phyloP scores from a whole-genome alignment of 2,797 vertebrate species.

The Ambastaia sidthimunki region DNA sequence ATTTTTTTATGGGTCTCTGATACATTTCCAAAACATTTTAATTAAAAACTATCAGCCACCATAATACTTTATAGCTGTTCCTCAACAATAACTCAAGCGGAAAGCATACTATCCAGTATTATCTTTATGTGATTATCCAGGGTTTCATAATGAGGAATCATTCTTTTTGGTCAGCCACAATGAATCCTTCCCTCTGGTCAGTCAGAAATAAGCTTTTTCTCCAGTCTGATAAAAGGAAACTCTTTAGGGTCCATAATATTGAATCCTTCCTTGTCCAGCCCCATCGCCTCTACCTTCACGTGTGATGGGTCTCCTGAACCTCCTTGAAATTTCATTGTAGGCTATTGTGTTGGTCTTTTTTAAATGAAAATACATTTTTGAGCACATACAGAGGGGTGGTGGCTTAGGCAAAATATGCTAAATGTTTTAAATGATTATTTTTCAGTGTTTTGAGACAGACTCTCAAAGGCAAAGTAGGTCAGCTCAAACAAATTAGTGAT shows the following conservation, averaged over 20 bases:
- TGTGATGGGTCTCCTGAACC: constrained; percentile 91
- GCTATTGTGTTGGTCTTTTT: constrained; percentile 91
- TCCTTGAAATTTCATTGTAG: constrained; percentile 92
- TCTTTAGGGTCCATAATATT: constrained; percentile 84
- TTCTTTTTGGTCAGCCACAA: constrained; percentile 78
- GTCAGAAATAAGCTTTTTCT: constrained; percentile 70
- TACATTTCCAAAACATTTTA: background rate
- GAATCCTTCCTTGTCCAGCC: constrained; percentile 85
- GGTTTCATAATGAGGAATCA: constrained; percentile 70
- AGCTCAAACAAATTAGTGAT: constrained; percentile 61
- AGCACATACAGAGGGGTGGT: background rate
- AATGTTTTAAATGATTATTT: too few species aligned
- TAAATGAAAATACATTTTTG: constrained; percentile 58
- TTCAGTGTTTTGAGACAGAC: constrained; percentile 15
- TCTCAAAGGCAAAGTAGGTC: constrained; percentile 27
- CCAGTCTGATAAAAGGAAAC: constrained; percentile 82
- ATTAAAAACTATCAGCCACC: background rate
- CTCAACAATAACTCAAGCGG: background rate
- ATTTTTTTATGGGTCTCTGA: background rate
- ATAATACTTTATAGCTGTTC: background rate
- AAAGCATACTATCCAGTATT: background rate
- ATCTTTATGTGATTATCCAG: constrained; percentile 25
- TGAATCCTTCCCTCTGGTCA: constrained; percentile 74
- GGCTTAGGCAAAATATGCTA: too few species aligned
- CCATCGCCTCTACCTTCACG: constrained; percentile 88